Evolutionary conservation across 1,140 invertebrate genomes (phyloP).

Genomic region (Heliothis virescens): DNA sequence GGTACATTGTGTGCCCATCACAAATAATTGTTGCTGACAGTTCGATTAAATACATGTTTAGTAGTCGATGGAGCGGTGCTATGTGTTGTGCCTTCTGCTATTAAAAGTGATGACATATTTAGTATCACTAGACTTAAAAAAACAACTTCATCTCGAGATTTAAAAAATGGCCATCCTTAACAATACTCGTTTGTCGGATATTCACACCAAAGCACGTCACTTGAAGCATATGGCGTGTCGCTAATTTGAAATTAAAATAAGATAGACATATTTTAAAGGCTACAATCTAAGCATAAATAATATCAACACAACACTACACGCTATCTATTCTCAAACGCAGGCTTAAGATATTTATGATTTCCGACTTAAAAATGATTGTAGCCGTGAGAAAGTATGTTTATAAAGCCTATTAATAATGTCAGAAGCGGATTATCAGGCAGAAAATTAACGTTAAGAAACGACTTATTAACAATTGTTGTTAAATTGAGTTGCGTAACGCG

Average conservation of each 20-base stretch:
- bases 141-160: background rate
- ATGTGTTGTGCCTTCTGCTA: constrained; percentile 33
- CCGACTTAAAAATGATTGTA: constrained; percentile 41
- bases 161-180: no score
- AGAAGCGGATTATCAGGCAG: constrained; percentile 31
- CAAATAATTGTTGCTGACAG: constrained; percentile 57
- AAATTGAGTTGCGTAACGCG: constrained; percentile 20
- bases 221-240: background rate
- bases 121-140: background rate
- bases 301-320: background rate
- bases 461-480: constrained; percentile 36
- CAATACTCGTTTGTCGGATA: no score
- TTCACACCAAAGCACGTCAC: background rate
- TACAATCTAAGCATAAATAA: background rate
- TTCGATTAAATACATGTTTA: constrained; percentile 52
- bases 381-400: constrained; percentile 55
- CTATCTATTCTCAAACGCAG: background rate
- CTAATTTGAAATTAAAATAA: constrained; percentile 12
- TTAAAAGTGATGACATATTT: constrained; percentile 17
- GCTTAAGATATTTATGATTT: constrained; percentile 18
- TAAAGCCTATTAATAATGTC: constrained; percentile 15
- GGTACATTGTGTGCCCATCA: constrained; percentile 40
- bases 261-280: background rate
- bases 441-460: constrained; percentile 39
- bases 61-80: constrained; percentile 34